These are phyloP conservation scores for Takifugu bimaculatus DNA, from an alignment of 2,113 vertebrate genomes.

Conservation along the genomic window DNA sequence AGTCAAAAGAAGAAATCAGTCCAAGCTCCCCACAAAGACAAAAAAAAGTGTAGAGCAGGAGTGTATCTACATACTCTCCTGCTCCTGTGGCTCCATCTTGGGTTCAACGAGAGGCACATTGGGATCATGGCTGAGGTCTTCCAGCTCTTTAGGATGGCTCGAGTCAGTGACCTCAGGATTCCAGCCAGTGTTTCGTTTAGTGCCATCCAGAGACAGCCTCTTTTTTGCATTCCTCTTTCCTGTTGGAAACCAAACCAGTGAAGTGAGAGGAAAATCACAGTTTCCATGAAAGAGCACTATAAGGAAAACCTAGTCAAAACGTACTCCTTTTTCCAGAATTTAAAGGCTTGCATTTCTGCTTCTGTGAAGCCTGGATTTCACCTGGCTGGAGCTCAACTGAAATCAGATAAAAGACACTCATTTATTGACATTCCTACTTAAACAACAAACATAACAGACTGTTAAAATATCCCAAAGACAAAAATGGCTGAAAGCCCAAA, in stretches of 20 bases:
- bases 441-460: background rate
- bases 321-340: slow-evolving; percentile 81
- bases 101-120: slow-evolving; percentile 35
- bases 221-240: slow-evolving; percentile 58
- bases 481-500: too few species aligned
- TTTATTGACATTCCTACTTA: background rate
- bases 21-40: background rate
- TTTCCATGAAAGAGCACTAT: background rate
- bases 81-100: slow-evolving; percentile 69
- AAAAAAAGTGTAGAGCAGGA: background rate
- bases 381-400: slow-evolving; percentile 65
- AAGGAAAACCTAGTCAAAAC: slow-evolving; percentile 41
- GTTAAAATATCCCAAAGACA: too few species aligned
- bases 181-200: slow-evolving; percentile 6
- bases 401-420: slow-evolving; percentile 28
- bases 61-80: slow-evolving; percentile 60
- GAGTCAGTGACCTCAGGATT: background rate
- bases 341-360: slow-evolving; percentile 78
- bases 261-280: background rate
- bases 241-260: slow-evolving; percentile 14
- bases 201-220: slow-evolving; percentile 33
- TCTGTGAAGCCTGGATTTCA: slow-evolving; percentile 72
- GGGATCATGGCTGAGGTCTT: background rate
- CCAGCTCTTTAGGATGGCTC: background rate
- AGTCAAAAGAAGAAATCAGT: slow-evolving; percentile 5